Evolutionary conservation across 2,888 invertebrate species (phyloP).

Genomic region (Criorhina ranunculi): DNA sequence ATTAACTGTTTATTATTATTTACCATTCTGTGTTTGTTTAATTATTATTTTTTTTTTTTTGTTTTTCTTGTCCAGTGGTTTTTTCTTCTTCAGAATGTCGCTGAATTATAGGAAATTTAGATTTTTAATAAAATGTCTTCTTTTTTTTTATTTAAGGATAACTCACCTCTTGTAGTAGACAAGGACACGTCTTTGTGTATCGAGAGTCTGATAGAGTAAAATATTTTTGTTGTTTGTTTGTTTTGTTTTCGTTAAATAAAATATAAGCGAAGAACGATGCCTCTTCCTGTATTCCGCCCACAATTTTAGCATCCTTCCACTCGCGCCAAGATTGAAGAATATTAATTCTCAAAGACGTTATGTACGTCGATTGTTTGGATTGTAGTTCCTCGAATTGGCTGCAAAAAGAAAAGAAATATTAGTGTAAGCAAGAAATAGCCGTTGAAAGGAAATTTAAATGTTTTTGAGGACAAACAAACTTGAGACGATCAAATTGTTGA

Average conservation of each 20-base stretch:
- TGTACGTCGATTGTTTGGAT: slow-evolving; percentile 69
- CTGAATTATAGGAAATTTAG: slow-evolving; percentile 23
- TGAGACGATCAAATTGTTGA: too few relatives aligned
- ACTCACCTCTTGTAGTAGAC: slow-evolving; percentile 54
- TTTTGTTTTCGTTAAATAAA: slow-evolving; percentile 30
- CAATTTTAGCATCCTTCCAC: slow-evolving; percentile 40
- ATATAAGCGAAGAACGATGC: slow-evolving; percentile 53
- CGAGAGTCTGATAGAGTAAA: slow-evolving; percentile 38
- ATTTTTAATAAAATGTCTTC: not conserved
- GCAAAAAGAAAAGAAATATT: slow-evolving; percentile 17
- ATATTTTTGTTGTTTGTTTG: slow-evolving; percentile 23
- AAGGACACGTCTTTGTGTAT: slow-evolving; percentile 13
- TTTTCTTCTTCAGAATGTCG: slow-evolving; percentile 43
- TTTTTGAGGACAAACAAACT: not conserved
- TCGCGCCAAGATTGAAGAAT: slow-evolving; percentile 13
- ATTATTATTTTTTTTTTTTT: slow-evolving; percentile 19
- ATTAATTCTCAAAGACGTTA: slow-evolving; percentile 63
- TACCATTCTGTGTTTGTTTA: slow-evolving; percentile 53
- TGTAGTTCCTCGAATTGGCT: slow-evolving; percentile 63
- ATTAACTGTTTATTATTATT: slow-evolving; percentile 56
- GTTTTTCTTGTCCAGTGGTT: slow-evolving; percentile 22
- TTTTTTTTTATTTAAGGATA: not conserved
- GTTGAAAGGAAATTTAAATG: not conserved
- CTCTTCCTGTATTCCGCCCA: slow-evolving; percentile 34
- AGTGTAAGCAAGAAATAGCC: too few relatives aligned